Percentiles rank a stretch among this genome's conserved stretches.
These are phyloP conservation scores for Barbus barbus DNA, from an alignment of 2,113 vertebrate species.

Conservation along the genomic window DNA sequence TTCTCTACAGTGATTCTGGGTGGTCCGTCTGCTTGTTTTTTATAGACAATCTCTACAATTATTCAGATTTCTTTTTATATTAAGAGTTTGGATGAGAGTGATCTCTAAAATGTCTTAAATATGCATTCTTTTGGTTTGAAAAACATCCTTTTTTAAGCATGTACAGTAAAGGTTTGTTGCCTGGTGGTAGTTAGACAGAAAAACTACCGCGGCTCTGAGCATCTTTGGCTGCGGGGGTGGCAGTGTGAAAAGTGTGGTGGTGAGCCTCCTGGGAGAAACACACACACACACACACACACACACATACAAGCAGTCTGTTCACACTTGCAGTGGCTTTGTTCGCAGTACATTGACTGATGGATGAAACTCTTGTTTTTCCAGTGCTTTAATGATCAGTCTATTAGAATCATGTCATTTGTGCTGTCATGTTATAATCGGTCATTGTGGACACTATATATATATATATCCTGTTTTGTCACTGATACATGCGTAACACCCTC, in stretches of 20 bases:
- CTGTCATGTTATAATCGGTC: background rate
- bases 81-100: background rate
- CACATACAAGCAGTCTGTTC: constrained; percentile 37
- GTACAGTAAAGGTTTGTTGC: constrained; percentile 22
- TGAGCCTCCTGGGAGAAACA: constrained; percentile 46
- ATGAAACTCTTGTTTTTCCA: constrained; percentile 36
- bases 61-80: constrained; percentile 5
- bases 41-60: background rate
- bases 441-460: background rate
- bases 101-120: background rate
- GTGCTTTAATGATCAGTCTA: constrained; percentile 5
- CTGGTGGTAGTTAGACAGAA: constrained; percentile 34
- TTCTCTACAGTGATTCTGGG: background rate
- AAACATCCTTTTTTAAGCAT: background rate
- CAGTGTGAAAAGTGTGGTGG: constrained; percentile 52
- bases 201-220: constrained; percentile 26
- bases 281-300: constrained; percentile 18
- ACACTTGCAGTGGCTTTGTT: constrained; percentile 42
- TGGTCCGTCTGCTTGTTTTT: constrained; percentile 13
- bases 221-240: constrained; percentile 54
- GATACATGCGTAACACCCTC: background rate
- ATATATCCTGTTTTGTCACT: constrained; percentile 1
- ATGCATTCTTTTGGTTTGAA: background rate
- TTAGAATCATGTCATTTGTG: background rate
- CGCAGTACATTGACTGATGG: constrained; percentile 51